Evolutionary conservation across 2,797 vertebrate genomes (phyloP), one percentile per base, ranked within the genome.

Genomic region (Diceros bicornis): DNA sequence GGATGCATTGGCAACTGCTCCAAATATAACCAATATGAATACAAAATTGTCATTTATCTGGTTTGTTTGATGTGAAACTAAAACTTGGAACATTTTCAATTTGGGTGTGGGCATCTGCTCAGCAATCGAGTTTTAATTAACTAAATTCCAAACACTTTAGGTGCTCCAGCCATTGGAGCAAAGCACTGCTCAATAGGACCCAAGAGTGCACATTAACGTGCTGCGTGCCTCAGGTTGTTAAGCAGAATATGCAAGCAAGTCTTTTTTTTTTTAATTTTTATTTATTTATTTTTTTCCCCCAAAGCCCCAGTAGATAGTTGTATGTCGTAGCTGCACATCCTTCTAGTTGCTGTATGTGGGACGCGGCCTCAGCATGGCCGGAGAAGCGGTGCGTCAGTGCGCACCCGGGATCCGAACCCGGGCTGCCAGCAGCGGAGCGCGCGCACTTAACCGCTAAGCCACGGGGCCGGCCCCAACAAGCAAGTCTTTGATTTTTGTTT

Each of bases 61-160:
- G 55, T 72, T 89, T 89, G 68, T 62, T n/a, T 92, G 77, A 75
- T 13, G 21, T 61, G 82, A 77, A 96, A 88, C 75, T 84, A 91
- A 89, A 89, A 57, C 82, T 27, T 86, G 74, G 62, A 90, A 91
- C 41, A 32, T 61, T 59, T 91, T 95, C 77, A 79, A 14, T 50
- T 78, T 71, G 61, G 34, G 21, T 83, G 34, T 95, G n/a, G 84
- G 29, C 89, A 34, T 64, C 86, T 93, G 87, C 37, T 90, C 11
- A 61, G 50, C 69, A 69, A 69, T 18, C 4, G 5, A 14, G 7
- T 79, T 83, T 81, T 77, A 85, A 93, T 82, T 71, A 71, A 85
- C 59, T 66, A n/a, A 13, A 89, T 85, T 74, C 69, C 57, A 95
- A 94, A 83, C 41, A 82, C 11, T 77, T 37, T 17, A 78, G 88